Conservation (phyloP, 2,113 vertebrate genomes). For the Australoheros scitulus region DNA sequence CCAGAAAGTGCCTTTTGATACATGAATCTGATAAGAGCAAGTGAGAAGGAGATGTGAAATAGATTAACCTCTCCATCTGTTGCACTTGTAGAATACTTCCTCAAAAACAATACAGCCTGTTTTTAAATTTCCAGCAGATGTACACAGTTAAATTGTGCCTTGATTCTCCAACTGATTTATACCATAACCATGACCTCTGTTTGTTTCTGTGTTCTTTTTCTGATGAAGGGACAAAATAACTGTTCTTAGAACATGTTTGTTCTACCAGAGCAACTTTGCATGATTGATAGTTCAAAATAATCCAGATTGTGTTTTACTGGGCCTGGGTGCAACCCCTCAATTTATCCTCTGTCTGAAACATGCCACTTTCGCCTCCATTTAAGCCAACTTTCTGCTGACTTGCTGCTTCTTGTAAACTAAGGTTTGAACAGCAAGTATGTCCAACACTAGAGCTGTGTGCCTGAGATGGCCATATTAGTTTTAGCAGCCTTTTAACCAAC, state of each 20-base stretch:
- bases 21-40: background rate
- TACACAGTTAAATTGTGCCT: background rate
- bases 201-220: background rate
- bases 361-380: background rate
- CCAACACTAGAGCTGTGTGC: too few species aligned
- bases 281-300: background rate
- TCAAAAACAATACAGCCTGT: background rate
- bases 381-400: background rate
- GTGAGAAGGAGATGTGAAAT: conserved; percentile 11
- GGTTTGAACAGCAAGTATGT: background rate
- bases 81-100: background rate
- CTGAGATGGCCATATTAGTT: too few species aligned
- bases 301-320: background rate
- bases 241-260: background rate
- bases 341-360: background rate
- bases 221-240: background rate
- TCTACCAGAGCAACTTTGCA: background rate
- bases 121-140: background rate
- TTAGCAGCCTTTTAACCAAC: too few species aligned
- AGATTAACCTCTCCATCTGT: background rate
- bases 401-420: background rate
- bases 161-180: background rate
- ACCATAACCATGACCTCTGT: background rate
- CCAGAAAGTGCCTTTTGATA: background rate
- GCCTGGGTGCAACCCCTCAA: background rate